Base-by-base conservation (phyloP, 2,888 invertebrate species). In the Drosophila multiciliata region DNA sequence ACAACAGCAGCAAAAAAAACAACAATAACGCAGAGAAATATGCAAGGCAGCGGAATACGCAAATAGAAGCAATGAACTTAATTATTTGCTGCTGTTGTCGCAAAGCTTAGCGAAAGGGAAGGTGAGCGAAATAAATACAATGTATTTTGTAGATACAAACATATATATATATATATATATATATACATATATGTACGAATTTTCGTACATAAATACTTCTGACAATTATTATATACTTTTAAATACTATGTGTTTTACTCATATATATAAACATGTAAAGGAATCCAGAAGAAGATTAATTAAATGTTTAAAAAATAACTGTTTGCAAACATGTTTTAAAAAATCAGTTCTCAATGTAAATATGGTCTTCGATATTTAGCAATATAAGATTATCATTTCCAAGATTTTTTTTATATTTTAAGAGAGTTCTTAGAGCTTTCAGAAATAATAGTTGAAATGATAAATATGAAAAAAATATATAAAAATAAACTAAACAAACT, bases 21-120 rank as follows among this genome's bases (percentile, higher is more conserved):
- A 64, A 42, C 49, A 49, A 29, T n/a, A 50, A 29, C 29, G 53
- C n/a, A 29, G 73, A 63, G 67, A 78, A 76, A 75, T 63, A 72
- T 74, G 75, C 87, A 88, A 86, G 78, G 81, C 87, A 78, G 81
- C 78, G 61, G 63, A 78, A 82, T 86, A 87, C 78, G 88, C 79
- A 78, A 88, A 90, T 89, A 83, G 83, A 90, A 90, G 89, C 89
- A 91, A 91, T 91, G 91, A 90, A 90, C 89, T 90, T 90, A 90
- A 90, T 90, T 90, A 90, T 90, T 88, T 88, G 89, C 81, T 89
- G 77, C 67, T 87, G 74, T 72, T 78, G 59, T 61, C 50, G 66
- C 63, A 36, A 42, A 64, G 74, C 65, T 73, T 62, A 66, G 64
- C 36, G 66, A 73, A 73, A 72, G 69, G 66, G 64, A 73, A 66